Base-by-base conservation (phyloP, 2,113 vertebrate species). In the Sapajus apella region DNA sequence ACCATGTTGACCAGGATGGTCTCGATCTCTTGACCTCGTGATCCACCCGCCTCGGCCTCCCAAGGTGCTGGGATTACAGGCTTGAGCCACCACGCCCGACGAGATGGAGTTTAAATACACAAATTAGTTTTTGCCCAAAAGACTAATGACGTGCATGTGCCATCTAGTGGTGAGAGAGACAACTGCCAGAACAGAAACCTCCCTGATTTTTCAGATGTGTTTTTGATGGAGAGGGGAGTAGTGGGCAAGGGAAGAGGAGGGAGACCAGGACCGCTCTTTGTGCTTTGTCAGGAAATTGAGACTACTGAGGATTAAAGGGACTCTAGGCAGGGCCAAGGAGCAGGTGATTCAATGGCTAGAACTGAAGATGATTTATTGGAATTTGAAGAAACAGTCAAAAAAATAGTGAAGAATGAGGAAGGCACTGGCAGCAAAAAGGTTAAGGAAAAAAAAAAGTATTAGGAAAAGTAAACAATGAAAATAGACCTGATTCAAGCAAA, bases 151-250 rank as follows among this genome's bases (percentile, higher is more conserved):
- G 87, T 92, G 92, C 84, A 55, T 16, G 43, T 66, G 92, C 97
- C 97, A 97, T 96, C 97, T 98, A 97, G 97, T 97, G 97, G 94
- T 82, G 3, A 94, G 5, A 96, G 18, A n/a, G 70, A 47, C 70
- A 97, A 95, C 55, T 94, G 66, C 83, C 64, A 80, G 80, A 84
- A 56, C 17, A 91, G n/a, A 88, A 85, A 81, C 25, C 20, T 55
- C 12, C 27, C 9, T 18, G 50, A 17, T 50, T 86, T 76, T 81
- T 56, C 32, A 37, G 3, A 8, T 56, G 13, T 30, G 18, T n/a
- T 94, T 75, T 73, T 45, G 18, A 35, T 7, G 32, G 23, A 1
- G 27, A 6, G 6, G 0, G 4, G 5, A 52, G 30, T 21, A 20
- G 50, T 3, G 1, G 23, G 23, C 37, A 32, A 84, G 27, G 21